Evolutionary conservation across 2,113 vertebrate species (phyloP), one percentile per base, ranked within the genome.

Genomic region (Ochotona curzoniae): DNA sequence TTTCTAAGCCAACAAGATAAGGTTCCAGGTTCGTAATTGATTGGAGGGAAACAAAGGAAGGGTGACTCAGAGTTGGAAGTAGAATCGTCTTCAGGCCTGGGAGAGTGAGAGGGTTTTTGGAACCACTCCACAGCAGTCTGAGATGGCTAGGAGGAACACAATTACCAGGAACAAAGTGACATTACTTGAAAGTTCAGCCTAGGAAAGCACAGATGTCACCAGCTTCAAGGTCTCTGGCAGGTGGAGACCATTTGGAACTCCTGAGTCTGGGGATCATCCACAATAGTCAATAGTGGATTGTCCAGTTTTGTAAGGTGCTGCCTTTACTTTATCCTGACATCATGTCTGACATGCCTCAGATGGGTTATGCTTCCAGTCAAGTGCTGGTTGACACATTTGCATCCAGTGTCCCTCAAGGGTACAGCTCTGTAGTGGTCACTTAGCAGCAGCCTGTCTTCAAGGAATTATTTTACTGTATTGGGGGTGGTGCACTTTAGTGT

Each of bases 311-410:
- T 25, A 67, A 93, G 26, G 69, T 71, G 81, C 75, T 71, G n/a
- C 85, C 38, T 81, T 89, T 32, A 75, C 71, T 83, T 88, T 73
- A 5, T 69, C 70, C 25, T 15, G 51, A 61, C 51, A n/a, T 91
- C 92, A 83, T 13, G 7, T 15, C 83, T 83, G 69, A 76, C 83
- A 63, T 64, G 25, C 60, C 47, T 74, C 30, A 4, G 15, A 4
- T 87, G 79, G 92, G 38, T 60, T 63, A 21, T 20, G 8, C 38
- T 70, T n/a, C 54, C 83, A 71, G 8, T 83, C 61, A 47, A 13
- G 64, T 81, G 7, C 35, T 25, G 51, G 84, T 35, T 0, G 17
- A 57, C 35, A 47, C 2, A 25, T 75, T 95, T 25, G 15, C 21
- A 60, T 64, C 49, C 64, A 13, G 13, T 32, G 5, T 80, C 23